Percentiles rank a stretch among this genome's conserved stretches.
phyloP scores from a whole-genome alignment of 2,797 vertebrate genomes.

The Hydrolagus colliei region DNA sequence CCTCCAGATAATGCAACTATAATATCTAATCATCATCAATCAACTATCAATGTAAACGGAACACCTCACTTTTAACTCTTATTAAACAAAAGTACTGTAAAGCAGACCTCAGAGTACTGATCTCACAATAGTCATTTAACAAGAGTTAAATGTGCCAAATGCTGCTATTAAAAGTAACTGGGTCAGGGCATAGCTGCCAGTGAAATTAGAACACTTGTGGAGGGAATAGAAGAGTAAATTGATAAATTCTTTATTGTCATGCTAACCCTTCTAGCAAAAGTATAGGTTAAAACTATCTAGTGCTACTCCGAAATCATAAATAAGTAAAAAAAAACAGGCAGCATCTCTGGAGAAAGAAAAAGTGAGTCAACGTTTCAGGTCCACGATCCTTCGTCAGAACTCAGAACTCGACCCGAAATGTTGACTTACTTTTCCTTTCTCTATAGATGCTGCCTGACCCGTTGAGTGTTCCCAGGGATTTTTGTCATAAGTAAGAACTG shows the following conservation, averaged over 20 bases:
- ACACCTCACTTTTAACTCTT: background rate
- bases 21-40: background rate
- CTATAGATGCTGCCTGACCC: too few species aligned
- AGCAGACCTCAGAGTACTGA: too few species aligned
- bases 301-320: background rate
- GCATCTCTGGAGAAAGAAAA: too few species aligned
- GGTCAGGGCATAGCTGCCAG: background rate
- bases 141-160: background rate
- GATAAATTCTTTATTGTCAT: background rate
- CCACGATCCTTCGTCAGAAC: too few species aligned
- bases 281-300: background rate
- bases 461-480: too few species aligned
- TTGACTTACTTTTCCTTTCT: too few species aligned
- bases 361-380: too few species aligned
- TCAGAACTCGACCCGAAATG: too few species aligned
- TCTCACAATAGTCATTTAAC: background rate
- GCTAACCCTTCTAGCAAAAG: background rate
- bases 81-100: background rate
- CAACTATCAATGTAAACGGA: background rate
- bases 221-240: slow-evolving; percentile 6
- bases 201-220: slow-evolving; percentile 3
- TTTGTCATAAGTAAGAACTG: background rate
- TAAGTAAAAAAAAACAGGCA: background rate
- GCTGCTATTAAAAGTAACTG: slow-evolving; percentile 9
- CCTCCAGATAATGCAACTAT: background rate